These are phyloP conservation scores for Drosophila orena DNA, from an alignment of 1,140 invertebrate genomes.

Conservation along the genomic window DNA sequence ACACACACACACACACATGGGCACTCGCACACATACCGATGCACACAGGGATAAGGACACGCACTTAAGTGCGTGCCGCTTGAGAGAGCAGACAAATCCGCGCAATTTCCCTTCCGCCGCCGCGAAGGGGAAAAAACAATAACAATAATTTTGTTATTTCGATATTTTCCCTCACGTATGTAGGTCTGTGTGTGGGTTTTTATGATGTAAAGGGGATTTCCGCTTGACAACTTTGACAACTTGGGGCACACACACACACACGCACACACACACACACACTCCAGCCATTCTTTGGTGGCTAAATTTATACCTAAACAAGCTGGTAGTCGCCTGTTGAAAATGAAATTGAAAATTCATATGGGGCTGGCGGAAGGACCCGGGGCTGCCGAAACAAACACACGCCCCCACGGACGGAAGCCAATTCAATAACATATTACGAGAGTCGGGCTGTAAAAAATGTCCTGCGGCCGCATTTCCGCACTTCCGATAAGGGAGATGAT, in stretches of 20 bases:
- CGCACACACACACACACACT: constrained; percentile 40
- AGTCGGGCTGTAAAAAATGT: constrained; percentile 57
- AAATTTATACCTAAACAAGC: constrained; percentile 63
- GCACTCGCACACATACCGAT: constrained; percentile 2
- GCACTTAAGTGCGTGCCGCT: constrained; percentile 67
- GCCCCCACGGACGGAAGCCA: constrained; percentile 31
- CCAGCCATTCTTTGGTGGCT: constrained; percentile 37
- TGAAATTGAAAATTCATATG: constrained; percentile 81
- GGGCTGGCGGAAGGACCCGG: constrained; percentile 33
- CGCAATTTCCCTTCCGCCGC: constrained; percentile 55
- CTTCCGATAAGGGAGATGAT: constrained; percentile 22
- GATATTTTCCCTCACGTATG: constrained; percentile 70
- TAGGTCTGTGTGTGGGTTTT: constrained; percentile 55
- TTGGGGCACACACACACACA: constrained; percentile 44
- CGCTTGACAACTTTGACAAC: constrained; percentile 83
- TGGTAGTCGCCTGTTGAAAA: constrained; percentile 63
- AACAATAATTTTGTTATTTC: constrained; percentile 84
- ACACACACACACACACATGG: not conserved
- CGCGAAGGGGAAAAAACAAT: constrained; percentile 59
- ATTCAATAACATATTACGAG: constrained; percentile 72
- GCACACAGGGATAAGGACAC: constrained; percentile 33
- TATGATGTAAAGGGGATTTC: constrained; percentile 79
- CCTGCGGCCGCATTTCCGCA: constrained; percentile 46
- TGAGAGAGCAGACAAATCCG: constrained; percentile 67
- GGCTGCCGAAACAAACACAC: constrained; percentile 9